These are phyloP conservation scores for Apodemia mormo DNA, from an alignment of 2,888 invertebrate species.

Conservation along the genomic window DNA sequence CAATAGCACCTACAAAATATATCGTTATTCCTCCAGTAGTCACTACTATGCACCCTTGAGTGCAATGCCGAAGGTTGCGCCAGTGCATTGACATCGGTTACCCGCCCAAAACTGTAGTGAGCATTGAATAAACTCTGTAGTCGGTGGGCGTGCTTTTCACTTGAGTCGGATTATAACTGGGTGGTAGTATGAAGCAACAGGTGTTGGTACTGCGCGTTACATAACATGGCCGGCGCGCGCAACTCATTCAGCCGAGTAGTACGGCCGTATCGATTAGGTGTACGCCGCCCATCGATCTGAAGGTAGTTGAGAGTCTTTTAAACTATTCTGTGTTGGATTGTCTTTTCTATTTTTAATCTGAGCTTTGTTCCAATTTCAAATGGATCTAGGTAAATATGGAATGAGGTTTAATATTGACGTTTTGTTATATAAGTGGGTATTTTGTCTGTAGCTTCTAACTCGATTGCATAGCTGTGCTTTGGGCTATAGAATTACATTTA, in stretches of 20 bases:
- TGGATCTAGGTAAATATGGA: background rate
- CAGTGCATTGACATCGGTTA: constrained; percentile 73
- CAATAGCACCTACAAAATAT: constrained; percentile 50
- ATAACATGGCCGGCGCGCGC: constrained; percentile 74
- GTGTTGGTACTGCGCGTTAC: constrained; percentile 71
- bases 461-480: background rate
- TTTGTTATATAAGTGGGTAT: background rate
- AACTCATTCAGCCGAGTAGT: constrained; percentile 71
- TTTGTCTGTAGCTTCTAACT: background rate
- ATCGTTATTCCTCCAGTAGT: constrained; percentile 68
- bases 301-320: constrained; percentile 60
- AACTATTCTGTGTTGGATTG: constrained; percentile 54
- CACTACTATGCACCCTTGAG: constrained; percentile 79
- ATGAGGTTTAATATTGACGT: background rate
- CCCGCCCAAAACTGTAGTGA: constrained; percentile 52
- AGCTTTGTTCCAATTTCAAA: constrained; percentile 22
- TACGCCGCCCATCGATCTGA: constrained; percentile 67
- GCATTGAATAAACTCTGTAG: constrained; percentile 35
- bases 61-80: constrained; percentile 75
- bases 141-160: constrained; percentile 46
- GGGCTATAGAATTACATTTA: background rate
- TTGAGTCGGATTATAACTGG: constrained; percentile 62
- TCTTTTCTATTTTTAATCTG: constrained; percentile 43
- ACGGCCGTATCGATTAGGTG: constrained; percentile 71
- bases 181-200: constrained; percentile 74